phyloP scores from a whole-genome alignment of 2,888 invertebrate species.

The Lamproptera curius region DNA sequence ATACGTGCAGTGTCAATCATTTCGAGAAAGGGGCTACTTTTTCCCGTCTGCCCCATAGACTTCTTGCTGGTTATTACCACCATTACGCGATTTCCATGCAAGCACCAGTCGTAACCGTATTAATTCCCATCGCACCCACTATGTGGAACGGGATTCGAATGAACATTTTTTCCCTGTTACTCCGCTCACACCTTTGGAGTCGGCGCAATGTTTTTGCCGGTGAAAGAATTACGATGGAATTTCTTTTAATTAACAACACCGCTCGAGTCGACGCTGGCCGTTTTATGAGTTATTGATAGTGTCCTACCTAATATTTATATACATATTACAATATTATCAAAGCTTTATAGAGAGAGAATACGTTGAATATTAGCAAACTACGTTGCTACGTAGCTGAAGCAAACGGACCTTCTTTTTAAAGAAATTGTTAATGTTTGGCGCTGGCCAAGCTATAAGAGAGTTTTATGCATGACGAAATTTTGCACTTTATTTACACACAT shows the following conservation, averaged over 20 bases:
- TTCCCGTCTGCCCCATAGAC: slow-evolving; percentile 28
- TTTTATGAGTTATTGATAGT: no score
- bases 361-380: no score
- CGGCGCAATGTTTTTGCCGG: slow-evolving; percentile 50
- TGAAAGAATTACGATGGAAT: slow-evolving; percentile 54
- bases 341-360: no score
- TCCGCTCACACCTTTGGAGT: slow-evolving; percentile 64
- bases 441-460: no score
- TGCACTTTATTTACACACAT: no score
- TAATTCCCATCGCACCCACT: slow-evolving; percentile 48
- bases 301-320: no score
- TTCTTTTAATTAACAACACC: slow-evolving; percentile 63
- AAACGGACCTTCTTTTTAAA: no score
- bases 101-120: slow-evolving; percentile 39
- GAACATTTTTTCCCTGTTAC: slow-evolving; percentile 57
- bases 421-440: no score
- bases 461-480: no score
- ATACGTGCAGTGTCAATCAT: slow-evolving; percentile 7
- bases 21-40: slow-evolving; percentile 11
- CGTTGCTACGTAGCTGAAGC: no score
- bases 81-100: slow-evolving; percentile 44
- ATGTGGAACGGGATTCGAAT: slow-evolving; percentile 48
- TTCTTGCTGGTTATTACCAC: slow-evolving; percentile 33
- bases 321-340: no score
- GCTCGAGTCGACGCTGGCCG: slow-evolving; percentile 40